phyloP scores from a whole-genome alignment of 2,113 vertebrate species.

The Chloroceryle aenea region DNA sequence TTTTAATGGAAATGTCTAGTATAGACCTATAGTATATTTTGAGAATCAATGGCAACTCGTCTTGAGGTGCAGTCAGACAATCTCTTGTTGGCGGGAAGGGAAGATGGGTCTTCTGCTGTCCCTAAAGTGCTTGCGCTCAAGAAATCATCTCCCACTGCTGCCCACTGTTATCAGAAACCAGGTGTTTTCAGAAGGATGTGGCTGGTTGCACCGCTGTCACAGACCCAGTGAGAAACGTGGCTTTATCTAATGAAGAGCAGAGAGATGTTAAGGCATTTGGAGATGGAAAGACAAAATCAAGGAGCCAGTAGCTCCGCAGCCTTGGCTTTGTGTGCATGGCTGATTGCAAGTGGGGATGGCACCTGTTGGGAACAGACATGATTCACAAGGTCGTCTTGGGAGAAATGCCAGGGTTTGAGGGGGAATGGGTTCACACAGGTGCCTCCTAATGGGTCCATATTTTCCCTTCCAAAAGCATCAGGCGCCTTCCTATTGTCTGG shows the following conservation, averaged over 20 bases:
- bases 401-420: neutral
- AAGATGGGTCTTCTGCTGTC: neutral
- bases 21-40: neutral
- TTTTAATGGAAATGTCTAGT: neutral
- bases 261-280: neutral
- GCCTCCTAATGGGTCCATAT: neutral
- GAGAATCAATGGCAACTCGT: neutral
- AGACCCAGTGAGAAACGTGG: neutral
- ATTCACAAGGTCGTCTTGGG: neutral
- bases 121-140: neutral
- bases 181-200: neutral
- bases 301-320: neutral
- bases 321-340: neutral
- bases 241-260: neutral
- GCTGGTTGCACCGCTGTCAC: neutral
- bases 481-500: neutral
- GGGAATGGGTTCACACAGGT: neutral
- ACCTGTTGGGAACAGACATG: neutral
- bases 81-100: neutral
- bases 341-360: neutral
- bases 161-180: rapidly evolving
- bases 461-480: neutral
- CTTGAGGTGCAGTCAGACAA: neutral
- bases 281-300: neutral
- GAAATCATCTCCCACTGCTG: neutral